Evolutionary conservation across 2,113 vertebrate genomes (phyloP).

Genomic region (Entelurus aequoreus): DNA sequence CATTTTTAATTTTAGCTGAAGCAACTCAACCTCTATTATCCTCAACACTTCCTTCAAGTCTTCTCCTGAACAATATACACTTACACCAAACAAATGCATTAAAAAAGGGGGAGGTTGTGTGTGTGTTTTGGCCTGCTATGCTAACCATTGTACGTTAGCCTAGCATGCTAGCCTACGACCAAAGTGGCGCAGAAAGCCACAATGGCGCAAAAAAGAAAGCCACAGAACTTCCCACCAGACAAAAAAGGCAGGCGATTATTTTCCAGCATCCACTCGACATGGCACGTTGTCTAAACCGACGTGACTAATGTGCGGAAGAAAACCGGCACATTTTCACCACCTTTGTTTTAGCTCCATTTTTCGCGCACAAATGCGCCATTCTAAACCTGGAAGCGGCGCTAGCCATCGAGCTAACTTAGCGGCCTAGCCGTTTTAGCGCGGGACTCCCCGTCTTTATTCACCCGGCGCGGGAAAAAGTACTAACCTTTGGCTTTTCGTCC

Average conservation of each 20-base stretch:
- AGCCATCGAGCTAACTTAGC: slow-evolving; percentile 43
- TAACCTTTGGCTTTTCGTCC: slow-evolving; percentile 88
- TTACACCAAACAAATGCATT: too few species aligned
- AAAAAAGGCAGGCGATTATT: not conserved
- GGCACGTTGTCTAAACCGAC: accelerated
- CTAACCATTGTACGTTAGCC: slow-evolving; percentile 37
- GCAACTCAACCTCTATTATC: too few species aligned
- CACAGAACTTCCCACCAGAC: not conserved
- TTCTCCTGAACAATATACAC: too few species aligned
- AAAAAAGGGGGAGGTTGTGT: too few species aligned
- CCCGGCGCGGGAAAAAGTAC: slow-evolving; percentile 1
- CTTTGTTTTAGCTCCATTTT: slow-evolving; percentile 60
- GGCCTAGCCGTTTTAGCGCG: not conserved
- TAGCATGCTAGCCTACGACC: slow-evolving; percentile 33
- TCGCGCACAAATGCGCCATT: slow-evolving; percentile 61
- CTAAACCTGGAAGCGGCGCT: slow-evolving; percentile 32
- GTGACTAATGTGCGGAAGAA: slow-evolving; percentile 5
- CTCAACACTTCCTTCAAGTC: too few species aligned
- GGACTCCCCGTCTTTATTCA: not conserved
- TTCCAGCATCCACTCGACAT: not conserved
- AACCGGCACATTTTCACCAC: slow-evolving; percentile 48
- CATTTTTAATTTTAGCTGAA: too few species aligned
- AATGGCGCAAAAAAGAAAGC: slow-evolving; percentile 56
- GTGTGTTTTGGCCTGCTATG: not conserved
- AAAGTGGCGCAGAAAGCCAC: slow-evolving; percentile 59